Evolutionary conservation across 2,113 vertebrate genomes (phyloP), one percentile per base, ranked within the genome.

Genomic region (Ornithorhynchus anatinus): DNA sequence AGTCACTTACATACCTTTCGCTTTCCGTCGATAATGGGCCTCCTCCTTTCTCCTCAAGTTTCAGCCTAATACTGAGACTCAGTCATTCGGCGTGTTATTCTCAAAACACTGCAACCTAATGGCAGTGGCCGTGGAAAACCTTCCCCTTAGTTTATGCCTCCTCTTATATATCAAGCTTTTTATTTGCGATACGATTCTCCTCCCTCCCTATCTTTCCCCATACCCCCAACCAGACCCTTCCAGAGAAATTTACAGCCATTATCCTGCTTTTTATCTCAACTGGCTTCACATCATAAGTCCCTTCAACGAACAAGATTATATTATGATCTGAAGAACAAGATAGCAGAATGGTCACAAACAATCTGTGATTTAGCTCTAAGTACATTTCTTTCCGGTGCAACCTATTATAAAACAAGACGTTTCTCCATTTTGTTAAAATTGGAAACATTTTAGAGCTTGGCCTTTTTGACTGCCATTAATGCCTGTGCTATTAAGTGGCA

Each of bases 401-500:
- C 11, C 2, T 13, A 10, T 14, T 8, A 59, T 27, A 37, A 45
- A 43, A 31, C 31, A 5, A 10, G 33, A 10, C 19, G 15, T 68
- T 36, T 47, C 58, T 19, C 29, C 38, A 50, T 37, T 65, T 9
- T 31, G 65, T 15, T 54, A 59, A 61, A 42, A 47, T 42, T 14
- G 31, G 25, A 22, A 38, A 31, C 19, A 25, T 43, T 77, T 67
- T 44, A 56, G 43, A 68, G 31, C 6, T 40, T 37, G 45, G 14
- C 22, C 37, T 47, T 54, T 63, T 33, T 20, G 32, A 39, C 29
- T 53, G 17, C 13, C 39, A 35, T 39, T 50, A 33, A 22, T 35
- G 33, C 60, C 58, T 52, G 61, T 15, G 10, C 37, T 52, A 48
- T 52, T 61, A 75, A 45, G 29, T 40, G 62, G 37, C 64, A 72